Conservation (phyloP, 2,888 invertebrate species). For the Hypolimnas misippus region DNA sequence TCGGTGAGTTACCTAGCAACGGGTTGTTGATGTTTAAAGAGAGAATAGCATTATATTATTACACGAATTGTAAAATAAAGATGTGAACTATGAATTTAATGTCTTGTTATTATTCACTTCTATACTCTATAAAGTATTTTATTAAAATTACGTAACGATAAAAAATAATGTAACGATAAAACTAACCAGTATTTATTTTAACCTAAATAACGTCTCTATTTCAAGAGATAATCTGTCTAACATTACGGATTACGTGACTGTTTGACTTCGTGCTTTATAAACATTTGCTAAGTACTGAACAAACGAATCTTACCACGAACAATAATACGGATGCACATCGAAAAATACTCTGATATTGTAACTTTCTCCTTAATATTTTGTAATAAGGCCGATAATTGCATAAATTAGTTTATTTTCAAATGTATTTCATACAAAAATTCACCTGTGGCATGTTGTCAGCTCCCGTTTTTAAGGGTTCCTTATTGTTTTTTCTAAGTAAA, state of each 20-base stretch:
- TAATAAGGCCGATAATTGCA: slow-evolving; percentile 43
- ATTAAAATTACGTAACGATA: neutral
- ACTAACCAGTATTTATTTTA: slow-evolving; percentile 3
- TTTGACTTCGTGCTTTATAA: slow-evolving; percentile 64
- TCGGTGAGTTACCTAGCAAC: too few species aligned
- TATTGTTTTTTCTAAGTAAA: slow-evolving; percentile 61
- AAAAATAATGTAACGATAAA: slow-evolving; percentile 6
- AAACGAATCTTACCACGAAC: slow-evolving; percentile 58
- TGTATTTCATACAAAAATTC: slow-evolving; percentile 40
- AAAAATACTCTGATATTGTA: slow-evolving; percentile 15
- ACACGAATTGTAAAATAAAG: too few species aligned
- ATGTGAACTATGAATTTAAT: too few species aligned
- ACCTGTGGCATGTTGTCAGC: slow-evolving; percentile 60
- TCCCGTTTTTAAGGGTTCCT: slow-evolving; percentile 65
- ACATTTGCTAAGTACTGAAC: slow-evolving; percentile 69
- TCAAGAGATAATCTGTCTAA: slow-evolving; percentile 65
- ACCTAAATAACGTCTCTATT: slow-evolving; percentile 46
- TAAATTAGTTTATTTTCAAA: slow-evolving; percentile 28
- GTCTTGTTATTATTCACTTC: too few species aligned
- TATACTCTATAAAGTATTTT: too few species aligned
- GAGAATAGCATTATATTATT: too few species aligned
- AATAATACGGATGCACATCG: slow-evolving; percentile 46
- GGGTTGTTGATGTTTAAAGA: too few species aligned
- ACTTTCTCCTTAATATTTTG: slow-evolving; percentile 16
- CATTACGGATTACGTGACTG: slow-evolving; percentile 62